These are phyloP conservation scores for Neostethus bicornis DNA, from an alignment of 2,797 vertebrate species.

Conservation along the genomic window DNA sequence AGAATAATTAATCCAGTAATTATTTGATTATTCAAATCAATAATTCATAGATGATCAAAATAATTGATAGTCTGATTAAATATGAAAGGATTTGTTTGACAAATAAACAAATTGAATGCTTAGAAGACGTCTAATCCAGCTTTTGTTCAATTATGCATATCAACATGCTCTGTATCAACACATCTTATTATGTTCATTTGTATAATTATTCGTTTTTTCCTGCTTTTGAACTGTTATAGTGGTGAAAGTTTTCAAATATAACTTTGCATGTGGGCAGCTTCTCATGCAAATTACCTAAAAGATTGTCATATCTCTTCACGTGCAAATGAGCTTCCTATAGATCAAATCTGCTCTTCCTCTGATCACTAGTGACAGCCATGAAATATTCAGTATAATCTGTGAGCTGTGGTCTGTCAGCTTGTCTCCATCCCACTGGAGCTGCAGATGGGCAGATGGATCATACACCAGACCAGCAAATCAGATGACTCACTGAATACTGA, in stretches of 20 bases:
- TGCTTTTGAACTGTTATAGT: neutral
- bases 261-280: neutral
- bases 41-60: too few relatives aligned
- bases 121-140: too few relatives aligned
- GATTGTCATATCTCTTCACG: neutral
- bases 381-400: neutral
- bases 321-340: neutral
- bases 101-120: too few relatives aligned
- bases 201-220: neutral
- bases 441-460: slow-evolving; percentile 31
- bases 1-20: too few relatives aligned
- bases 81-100: too few relatives aligned
- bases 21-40: too few relatives aligned
- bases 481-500: slow-evolving; percentile 35
- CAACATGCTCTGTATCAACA: too few relatives aligned
- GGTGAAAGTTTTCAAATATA: neutral
- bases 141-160: too few relatives aligned
- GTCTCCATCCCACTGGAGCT: slow-evolving; percentile 9
- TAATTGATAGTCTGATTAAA: too few relatives aligned
- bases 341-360: slow-evolving; percentile 10
- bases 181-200: too few relatives aligned
- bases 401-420: neutral
- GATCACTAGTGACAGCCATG: slow-evolving; percentile 11
- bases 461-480: slow-evolving; percentile 11
- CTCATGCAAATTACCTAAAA: slow-evolving; percentile 3